Evolutionary conservation across 2,113 vertebrate genomes (phyloP).

Genomic region (human): DNA sequence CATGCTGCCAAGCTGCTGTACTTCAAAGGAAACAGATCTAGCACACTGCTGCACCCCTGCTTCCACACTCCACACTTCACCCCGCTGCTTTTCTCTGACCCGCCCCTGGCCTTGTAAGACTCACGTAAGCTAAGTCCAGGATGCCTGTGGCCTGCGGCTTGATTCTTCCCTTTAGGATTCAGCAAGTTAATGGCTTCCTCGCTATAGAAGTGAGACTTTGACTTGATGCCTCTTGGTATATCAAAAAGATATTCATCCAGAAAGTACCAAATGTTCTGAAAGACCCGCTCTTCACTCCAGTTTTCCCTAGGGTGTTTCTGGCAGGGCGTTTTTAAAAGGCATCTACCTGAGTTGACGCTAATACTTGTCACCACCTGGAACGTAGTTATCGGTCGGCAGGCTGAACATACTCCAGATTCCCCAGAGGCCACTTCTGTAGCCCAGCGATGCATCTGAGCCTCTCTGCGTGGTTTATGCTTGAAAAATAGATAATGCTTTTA

Average conservation of each 20-base stretch:
- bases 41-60: background rate
- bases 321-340: background rate
- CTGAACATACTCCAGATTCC: background rate
- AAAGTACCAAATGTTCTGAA: background rate
- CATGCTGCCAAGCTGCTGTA: background rate
- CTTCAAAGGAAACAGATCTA: background rate
- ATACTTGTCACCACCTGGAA: background rate
- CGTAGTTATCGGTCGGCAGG: background rate
- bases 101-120: accelerated
- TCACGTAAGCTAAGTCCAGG: accelerated
- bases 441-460: background rate
- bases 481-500: background rate
- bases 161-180: background rate
- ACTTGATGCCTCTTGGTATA: background rate
- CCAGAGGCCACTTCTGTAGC: background rate
- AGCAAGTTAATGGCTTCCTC: background rate
- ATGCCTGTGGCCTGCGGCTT: background rate
- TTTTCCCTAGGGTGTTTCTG: background rate
- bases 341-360: background rate
- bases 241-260: background rate
- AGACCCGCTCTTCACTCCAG: background rate
- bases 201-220: background rate
- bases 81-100: background rate
- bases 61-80: accelerated
- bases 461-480: accelerated